These are phyloP conservation scores for Lucilia cuprina DNA, from an alignment of 1,140 invertebrate species.

Conservation along the genomic window DNA sequence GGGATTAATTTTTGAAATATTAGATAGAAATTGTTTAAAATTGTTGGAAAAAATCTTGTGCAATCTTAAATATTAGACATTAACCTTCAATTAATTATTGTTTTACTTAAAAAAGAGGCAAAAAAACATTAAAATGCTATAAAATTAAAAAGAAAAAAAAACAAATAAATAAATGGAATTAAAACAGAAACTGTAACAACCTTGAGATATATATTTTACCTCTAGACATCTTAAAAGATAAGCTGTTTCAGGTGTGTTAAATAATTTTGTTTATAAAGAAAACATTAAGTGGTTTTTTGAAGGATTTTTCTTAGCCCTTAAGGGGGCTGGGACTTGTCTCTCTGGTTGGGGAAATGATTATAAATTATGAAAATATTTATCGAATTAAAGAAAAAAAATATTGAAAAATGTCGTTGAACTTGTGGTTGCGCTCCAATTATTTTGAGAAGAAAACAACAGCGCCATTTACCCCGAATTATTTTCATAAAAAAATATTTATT, in stretches of 20 bases:
- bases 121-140: conserved; percentile 9
- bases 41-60: no score
- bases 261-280: background rate
- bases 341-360: background rate
- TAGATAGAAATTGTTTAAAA: no score
- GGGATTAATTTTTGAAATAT: no score
- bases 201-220: background rate
- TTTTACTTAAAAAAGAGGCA: no score
- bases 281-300: background rate
- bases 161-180: background rate
- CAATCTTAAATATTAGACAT: no score
- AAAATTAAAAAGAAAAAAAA: no score
- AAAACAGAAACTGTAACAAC: background rate
- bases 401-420: conserved; percentile 23
- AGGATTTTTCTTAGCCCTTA: background rate
- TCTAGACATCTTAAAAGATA: background rate
- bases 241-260: background rate
- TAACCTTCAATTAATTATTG: no score
- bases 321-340: no score
- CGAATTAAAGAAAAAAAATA: background rate
- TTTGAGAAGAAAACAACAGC: background rate
- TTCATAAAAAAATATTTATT: background rate
- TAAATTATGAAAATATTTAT: conserved; percentile 21
- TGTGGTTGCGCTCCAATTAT: background rate
- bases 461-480: background rate